phyloP scores from a whole-genome alignment of 2,113 vertebrate species.

The Phalacrocorax pelagicus region DNA sequence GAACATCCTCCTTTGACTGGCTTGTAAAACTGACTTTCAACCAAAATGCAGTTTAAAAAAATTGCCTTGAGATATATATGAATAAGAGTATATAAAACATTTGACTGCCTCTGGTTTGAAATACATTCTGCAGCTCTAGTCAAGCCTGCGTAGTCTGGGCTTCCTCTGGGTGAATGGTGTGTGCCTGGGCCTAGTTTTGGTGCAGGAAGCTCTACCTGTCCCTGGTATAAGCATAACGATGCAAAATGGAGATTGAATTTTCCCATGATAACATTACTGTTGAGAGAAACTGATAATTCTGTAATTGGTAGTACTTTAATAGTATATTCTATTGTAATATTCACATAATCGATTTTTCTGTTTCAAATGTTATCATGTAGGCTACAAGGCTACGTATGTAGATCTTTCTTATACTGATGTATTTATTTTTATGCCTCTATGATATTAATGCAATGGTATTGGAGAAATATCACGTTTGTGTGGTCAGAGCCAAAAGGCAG shows the following conservation, averaged over 20 bases:
- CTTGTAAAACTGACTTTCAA: not conserved
- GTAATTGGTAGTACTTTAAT: not conserved
- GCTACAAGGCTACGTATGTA: not conserved
- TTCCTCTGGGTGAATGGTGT: accelerated
- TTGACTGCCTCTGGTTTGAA: not conserved
- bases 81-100: not conserved
- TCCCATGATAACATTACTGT: not conserved
- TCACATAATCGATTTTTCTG: not conserved
- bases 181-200: not conserved
- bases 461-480: not conserved
- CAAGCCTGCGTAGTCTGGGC: not conserved
- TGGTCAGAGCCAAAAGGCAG: not conserved
- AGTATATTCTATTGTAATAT: not conserved
- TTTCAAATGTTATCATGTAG: not conserved
- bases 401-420: not conserved
- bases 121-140: not conserved
- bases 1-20: not conserved
- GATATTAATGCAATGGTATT: not conserved
- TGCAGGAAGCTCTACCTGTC: not conserved
- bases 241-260: not conserved
- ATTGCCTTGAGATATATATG: not conserved
- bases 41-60: not conserved
- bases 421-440: not conserved
- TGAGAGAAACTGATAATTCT: not conserved
- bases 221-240: not conserved